A percentile compares a stretch with the other conserved stretches of the same genome.
Evolutionary conservation across 2,888 invertebrate species (phyloP).

Genomic region (Scaptomyza cyrtandrae): DNA sequence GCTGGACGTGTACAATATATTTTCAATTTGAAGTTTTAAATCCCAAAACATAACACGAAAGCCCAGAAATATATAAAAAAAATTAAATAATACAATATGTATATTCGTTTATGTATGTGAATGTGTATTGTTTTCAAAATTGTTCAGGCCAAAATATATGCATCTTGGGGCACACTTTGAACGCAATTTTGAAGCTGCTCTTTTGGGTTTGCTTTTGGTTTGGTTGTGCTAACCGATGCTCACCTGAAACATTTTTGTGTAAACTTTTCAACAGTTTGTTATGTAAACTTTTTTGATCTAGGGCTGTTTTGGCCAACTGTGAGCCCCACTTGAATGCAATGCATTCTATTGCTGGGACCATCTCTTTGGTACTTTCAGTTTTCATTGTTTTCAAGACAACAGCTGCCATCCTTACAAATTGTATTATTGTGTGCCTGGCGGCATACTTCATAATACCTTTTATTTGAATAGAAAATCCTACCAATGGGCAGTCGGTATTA

Average conservation of each 20-base stretch:
- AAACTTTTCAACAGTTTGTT: constrained; percentile 71
- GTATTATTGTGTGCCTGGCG: constrained; percentile 29
- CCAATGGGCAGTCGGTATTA: constrained; percentile 18
- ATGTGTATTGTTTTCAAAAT: constrained; percentile 30
- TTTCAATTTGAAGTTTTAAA: constrained; percentile 69
- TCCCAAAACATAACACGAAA: constrained; percentile 55
- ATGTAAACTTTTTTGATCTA: constrained; percentile 56
- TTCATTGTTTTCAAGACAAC: constrained; percentile 37
- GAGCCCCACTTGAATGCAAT: constrained; percentile 37
- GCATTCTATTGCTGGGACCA: constrained; percentile 21
- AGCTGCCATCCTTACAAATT: constrained; percentile 34
- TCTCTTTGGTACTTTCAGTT: constrained; percentile 33
- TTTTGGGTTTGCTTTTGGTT: constrained; percentile 35
- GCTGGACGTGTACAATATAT: constrained; percentile 30
- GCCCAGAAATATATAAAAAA: constrained; percentile 2
- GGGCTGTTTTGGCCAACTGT: constrained; percentile 41
- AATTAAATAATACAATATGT: constrained; percentile 5
- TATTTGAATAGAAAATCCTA: constrained; percentile 22
- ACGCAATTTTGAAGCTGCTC: constrained; percentile 61
- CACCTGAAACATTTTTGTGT: constrained; percentile 67
- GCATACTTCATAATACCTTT: constrained; percentile 24
- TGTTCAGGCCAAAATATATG: constrained; percentile 44
- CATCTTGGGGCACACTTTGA: constrained; percentile 56
- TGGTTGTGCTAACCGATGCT: constrained; percentile 36
- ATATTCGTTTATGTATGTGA: background rate